A percentile compares a stretch with the other conserved stretches of the same genome.
Conservation (phyloP, 2,797 vertebrate species). For the Sphenopsis melanotis region DNA sequence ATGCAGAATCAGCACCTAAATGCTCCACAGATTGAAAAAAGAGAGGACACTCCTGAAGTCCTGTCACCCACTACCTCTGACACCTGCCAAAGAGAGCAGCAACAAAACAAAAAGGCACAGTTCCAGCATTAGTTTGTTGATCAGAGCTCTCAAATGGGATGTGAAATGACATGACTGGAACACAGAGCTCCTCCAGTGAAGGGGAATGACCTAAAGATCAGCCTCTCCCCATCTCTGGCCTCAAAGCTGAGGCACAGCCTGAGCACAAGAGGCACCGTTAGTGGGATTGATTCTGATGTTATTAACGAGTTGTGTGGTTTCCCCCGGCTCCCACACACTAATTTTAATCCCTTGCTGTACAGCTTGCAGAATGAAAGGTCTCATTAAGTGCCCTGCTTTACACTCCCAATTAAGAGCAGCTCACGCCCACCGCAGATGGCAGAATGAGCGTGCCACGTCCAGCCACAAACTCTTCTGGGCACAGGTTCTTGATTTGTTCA, state of each 20-base stretch:
- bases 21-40: not conserved
- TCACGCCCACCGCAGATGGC: slow-evolving; percentile 41
- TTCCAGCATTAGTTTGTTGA: not conserved
- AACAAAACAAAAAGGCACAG: not conserved
- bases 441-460: too few species aligned
- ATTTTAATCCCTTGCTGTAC: not conserved
- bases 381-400: slow-evolving; percentile 28
- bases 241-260: not conserved
- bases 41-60: not conserved
- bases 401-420: slow-evolving; percentile 7
- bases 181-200: not conserved
- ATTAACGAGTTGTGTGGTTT: not conserved
- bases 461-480: not conserved
- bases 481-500: not conserved
- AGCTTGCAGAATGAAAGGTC: not conserved
- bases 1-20: not conserved
- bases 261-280: not conserved
- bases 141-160: not conserved
- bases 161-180: not conserved
- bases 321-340: not conserved
- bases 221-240: not conserved
- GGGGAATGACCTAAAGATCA: not conserved
- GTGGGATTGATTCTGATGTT: not conserved
- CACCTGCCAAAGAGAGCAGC: not conserved
- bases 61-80: not conserved